Evolutionary conservation across 2,113 vertebrate genomes (phyloP).

Genomic region (Anser brachyrhynchus): DNA sequence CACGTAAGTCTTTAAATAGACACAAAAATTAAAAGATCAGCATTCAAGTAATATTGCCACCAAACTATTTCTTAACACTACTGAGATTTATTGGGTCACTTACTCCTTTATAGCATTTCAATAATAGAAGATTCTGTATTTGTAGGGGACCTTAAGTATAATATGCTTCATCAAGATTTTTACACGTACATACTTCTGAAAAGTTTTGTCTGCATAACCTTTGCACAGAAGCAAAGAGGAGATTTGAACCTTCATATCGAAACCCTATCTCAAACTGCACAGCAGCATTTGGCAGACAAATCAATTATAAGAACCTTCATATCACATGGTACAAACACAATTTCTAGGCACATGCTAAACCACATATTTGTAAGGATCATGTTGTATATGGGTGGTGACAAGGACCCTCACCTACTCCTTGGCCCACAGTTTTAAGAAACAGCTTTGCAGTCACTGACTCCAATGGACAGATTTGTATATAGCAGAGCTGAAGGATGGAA

Average conservation of each 20-base stretch:
- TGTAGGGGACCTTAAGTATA: background rate
- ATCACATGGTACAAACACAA: background rate
- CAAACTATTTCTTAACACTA: background rate
- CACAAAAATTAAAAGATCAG: background rate
- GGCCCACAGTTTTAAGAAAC: background rate
- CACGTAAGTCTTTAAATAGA: background rate
- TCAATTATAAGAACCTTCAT: fast-evolving
- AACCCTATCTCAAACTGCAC: background rate
- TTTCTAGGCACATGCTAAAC: background rate
- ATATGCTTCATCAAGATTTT: background rate
- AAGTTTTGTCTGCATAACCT: background rate
- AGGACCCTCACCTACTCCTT: background rate
- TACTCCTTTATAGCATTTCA: background rate
- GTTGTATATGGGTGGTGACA: fast-evolving
- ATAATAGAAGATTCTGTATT: background rate
- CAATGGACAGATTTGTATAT: background rate
- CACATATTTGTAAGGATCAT: background rate
- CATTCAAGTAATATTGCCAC: background rate
- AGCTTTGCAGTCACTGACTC: background rate
- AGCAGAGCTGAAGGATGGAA: background rate
- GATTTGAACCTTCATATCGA: background rate
- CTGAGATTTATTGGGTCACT: background rate
- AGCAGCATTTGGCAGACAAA: background rate
- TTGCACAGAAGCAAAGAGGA: background rate
- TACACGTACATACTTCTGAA: background rate